Percentiles rank a stretch among this genome's conserved stretches.
phyloP scores from a whole-genome alignment of 1,140 invertebrate genomes.

The Helicoverpa armigera region DNA sequence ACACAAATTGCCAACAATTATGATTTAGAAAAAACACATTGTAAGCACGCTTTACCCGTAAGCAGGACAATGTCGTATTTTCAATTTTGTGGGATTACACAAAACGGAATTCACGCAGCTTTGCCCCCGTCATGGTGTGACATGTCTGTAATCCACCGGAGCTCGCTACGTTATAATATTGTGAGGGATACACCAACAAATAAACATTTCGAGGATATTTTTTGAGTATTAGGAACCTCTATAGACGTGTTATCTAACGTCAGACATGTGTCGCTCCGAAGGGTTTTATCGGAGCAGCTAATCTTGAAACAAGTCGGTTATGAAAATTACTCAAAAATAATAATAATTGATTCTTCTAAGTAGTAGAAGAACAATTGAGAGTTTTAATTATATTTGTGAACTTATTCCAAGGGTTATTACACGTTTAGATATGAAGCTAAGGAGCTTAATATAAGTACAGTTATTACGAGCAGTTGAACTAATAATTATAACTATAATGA shows the following conservation, averaged over 20 bases:
- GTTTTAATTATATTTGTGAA: too few relatives aligned
- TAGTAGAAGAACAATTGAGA: too few relatives aligned
- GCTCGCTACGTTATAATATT: conserved; percentile 33
- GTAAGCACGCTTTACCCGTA: conserved; percentile 44
- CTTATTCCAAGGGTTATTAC: too few relatives aligned
- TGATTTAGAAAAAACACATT: conserved; percentile 41
- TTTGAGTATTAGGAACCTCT: conserved; percentile 27
- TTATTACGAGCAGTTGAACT: too few relatives aligned
- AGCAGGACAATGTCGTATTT: conserved; percentile 55
- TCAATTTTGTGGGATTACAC: conserved; percentile 58
- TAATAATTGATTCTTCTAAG: too few relatives aligned
- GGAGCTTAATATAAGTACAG: too few relatives aligned
- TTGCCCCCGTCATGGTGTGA: conserved; percentile 51
- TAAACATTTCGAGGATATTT: conserved; percentile 29
- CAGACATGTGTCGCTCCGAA: neutral
- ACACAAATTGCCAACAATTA: conserved; percentile 32
- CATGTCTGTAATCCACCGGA: conserved; percentile 44
- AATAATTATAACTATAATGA: too few relatives aligned
- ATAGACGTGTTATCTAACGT: conserved; percentile 13
- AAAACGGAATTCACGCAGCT: conserved; percentile 47
- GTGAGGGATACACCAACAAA: conserved; percentile 27
- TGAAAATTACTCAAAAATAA: too few relatives aligned
- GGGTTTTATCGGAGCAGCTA: neutral
- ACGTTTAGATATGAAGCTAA: too few relatives aligned
- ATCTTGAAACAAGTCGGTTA: neutral